These are phyloP conservation scores for Aurelia sp. DNA, from an alignment of 30 jellyfish, hydroid and myxozoan genomes.

Conservation along the genomic window DNA sequence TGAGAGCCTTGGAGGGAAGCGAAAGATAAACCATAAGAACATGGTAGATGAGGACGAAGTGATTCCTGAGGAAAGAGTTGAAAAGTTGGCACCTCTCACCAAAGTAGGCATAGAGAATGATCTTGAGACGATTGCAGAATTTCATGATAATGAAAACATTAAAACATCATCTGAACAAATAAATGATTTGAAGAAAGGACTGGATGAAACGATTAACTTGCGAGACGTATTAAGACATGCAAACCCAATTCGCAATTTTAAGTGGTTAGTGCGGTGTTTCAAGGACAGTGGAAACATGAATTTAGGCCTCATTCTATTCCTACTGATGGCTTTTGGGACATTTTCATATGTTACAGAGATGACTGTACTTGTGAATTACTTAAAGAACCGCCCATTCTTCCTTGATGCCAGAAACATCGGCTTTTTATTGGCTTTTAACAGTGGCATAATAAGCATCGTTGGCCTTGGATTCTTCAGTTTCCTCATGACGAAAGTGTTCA, in stretches of 20 bases:
- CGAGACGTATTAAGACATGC: neutral
- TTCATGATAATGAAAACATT: neutral
- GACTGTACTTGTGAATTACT: neutral
- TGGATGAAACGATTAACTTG: neutral
- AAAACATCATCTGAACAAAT: neutral
- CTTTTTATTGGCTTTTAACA: slow-evolving; percentile 3
- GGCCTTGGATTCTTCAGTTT: slow-evolving; percentile 6
- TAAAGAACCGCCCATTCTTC: slow-evolving; percentile 7
- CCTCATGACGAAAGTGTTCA: neutral
- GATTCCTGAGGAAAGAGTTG: no score
- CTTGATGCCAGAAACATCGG: neutral
- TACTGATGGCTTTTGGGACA: neutral
- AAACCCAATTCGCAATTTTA: neutral
- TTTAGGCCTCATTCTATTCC: neutral
- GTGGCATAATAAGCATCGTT: neutral
- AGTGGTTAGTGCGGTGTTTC: neutral
- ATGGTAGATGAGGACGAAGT: no score
- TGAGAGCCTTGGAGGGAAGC: no score
- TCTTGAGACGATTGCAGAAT: neutral
- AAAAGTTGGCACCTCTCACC: no score
- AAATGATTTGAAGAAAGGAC: neutral
- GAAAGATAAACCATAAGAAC: no score
- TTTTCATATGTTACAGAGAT: neutral
- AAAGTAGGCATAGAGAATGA: no score
- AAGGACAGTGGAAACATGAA: neutral